Conservation (phyloP, 2,888 invertebrate species). For the Leptura quadrifasciata region DNA sequence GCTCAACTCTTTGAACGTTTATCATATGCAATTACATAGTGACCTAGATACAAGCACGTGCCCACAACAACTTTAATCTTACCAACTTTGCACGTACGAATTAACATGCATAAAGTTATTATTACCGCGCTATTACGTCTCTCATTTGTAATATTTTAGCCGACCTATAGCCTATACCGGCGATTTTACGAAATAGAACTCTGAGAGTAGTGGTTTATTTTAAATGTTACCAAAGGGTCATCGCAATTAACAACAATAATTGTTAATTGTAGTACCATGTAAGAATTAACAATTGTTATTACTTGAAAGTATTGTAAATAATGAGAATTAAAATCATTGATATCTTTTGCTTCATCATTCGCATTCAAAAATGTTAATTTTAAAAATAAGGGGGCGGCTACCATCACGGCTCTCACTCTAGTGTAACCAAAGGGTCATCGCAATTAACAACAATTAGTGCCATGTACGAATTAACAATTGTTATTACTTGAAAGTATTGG, state of each 20-base stretch:
- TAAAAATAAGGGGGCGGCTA: too few species aligned
- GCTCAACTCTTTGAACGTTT: neutral
- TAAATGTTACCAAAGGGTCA: neutral
- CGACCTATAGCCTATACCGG: conserved; percentile 27
- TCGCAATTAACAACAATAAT: conserved; percentile 13
- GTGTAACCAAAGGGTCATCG: too few species aligned
- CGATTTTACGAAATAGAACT: conserved; percentile 18
- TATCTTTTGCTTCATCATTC: too few species aligned
- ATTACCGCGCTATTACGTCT: conserved; percentile 28
- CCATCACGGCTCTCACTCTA: too few species aligned
- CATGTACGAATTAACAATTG: too few species aligned
- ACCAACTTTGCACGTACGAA: conserved; percentile 47
- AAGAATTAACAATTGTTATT: too few species aligned
- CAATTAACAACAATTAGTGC: too few species aligned
- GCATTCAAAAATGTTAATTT: too few species aligned
- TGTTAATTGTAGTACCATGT: neutral
- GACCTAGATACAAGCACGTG: conserved; percentile 54
- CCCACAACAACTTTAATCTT: conserved; percentile 45
- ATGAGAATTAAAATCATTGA: too few species aligned
- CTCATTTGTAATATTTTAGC: conserved; percentile 17
- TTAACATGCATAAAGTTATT: conserved; percentile 40
- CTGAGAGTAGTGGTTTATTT: neutral
- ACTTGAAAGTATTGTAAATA: too few species aligned
- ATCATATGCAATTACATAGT: conserved; percentile 36
- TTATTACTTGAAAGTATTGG: too few species aligned